Conservation (phyloP, 2,888 invertebrate genomes). For the Chouioia cunea region DNA sequence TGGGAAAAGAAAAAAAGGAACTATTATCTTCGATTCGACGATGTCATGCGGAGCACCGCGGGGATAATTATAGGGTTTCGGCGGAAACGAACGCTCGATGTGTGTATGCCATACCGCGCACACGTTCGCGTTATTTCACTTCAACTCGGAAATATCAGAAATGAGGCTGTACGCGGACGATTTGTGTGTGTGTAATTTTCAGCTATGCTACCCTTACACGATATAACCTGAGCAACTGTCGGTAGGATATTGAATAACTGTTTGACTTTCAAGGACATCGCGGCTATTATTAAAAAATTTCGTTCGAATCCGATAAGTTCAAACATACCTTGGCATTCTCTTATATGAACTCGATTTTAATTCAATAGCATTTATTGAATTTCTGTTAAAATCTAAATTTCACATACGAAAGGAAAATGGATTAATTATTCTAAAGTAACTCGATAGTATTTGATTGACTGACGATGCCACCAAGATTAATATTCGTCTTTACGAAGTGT, state of each 20-base stretch:
- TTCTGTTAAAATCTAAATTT: no score
- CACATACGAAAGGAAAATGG: no score
- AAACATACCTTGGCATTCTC: no score
- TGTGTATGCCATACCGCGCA: background rate
- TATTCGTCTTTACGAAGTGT: conserved; percentile 56
- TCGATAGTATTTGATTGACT: no score
- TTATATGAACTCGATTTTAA: no score
- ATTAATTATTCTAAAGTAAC: no score
- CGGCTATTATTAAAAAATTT: no score
- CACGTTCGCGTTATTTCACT: background rate
- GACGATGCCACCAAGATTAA: conserved; percentile 58
- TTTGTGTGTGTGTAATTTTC: conserved; percentile 26
- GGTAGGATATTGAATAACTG: conserved; percentile 25
- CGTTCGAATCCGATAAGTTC: no score
- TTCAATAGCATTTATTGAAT: no score
- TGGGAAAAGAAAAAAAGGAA: conserved; percentile 27
- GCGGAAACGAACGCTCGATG: conserved; percentile 28
- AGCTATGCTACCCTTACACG: conserved; percentile 3
- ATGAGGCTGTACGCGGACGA: conserved; percentile 1
- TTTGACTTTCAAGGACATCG: background rate
- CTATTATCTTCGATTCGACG: conserved; percentile 37
- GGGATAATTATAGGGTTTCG: conserved; percentile 56
- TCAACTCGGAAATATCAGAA: background rate
- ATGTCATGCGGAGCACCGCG: conserved; percentile 46
- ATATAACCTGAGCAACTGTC: conserved; percentile 5